Percentiles rank a stretch among this genome's conserved stretches.
phyloP scores from a whole-genome alignment of 2,113 vertebrate genomes.

The Hemiscyllium ocellatum region DNA sequence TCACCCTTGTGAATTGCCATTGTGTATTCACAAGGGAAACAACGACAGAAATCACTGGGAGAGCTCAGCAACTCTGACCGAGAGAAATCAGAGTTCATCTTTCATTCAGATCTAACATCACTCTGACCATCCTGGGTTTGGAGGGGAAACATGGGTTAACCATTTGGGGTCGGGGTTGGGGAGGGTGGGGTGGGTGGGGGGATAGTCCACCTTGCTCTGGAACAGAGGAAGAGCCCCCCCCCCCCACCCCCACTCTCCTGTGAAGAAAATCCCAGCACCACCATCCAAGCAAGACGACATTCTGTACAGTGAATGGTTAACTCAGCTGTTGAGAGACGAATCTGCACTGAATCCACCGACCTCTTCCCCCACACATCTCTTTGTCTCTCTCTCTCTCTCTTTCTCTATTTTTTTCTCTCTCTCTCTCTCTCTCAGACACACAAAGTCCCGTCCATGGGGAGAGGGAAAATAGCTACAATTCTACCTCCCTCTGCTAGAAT shows the following conservation, averaged over 20 bases:
- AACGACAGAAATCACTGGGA: no score
- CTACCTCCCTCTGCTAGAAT: slow-evolving; percentile 36
- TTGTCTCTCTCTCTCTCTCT: background rate
- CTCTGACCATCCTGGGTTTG: background rate
- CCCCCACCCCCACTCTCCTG: no score
- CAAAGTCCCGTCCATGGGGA: background rate
- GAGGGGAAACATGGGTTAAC: background rate
- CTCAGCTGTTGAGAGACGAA: background rate
- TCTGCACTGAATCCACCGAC: no score
- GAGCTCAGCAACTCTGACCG: no score
- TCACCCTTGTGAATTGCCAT: background rate
- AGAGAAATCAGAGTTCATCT: no score
- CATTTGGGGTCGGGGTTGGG: background rate
- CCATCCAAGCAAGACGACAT: background rate
- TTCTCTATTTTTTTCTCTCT: background rate
- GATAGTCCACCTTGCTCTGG: no score
- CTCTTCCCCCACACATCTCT: background rate
- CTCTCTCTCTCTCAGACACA: background rate
- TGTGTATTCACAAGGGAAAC: background rate
- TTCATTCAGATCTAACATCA: no score
- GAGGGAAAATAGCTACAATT: background rate
- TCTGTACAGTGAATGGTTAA: background rate
- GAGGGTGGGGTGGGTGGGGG: no score
- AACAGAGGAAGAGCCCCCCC: no score
- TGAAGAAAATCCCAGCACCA: background rate